phyloP scores from a whole-genome alignment of 35 echinoderm and acorn worm species.

The Lytechinus pictus region DNA sequence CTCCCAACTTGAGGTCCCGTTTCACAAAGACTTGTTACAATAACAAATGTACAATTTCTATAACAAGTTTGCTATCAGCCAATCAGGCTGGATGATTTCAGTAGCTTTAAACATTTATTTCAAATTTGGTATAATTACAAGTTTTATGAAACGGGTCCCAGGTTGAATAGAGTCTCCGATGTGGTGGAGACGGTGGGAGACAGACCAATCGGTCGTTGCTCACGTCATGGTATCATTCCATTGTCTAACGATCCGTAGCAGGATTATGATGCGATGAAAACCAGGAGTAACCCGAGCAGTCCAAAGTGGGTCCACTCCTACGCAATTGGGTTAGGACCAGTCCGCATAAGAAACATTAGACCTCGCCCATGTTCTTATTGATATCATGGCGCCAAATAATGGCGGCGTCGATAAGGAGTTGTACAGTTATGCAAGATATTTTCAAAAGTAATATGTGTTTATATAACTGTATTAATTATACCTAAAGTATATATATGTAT shows the following conservation, averaged over 20 bases:
- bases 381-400: not conserved
- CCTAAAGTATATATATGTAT: no score
- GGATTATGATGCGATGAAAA: conserved; percentile 51
- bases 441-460: not conserved
- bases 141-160: not conserved
- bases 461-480: not conserved
- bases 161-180: conserved; percentile 9
- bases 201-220: conserved; percentile 27
- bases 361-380: not conserved
- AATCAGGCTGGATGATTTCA: no score
- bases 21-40: no score
- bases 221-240: conserved; percentile 51
- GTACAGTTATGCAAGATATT: no score
- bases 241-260: conserved; percentile 45
- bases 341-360: not conserved
- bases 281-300: conserved; percentile 24
- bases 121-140: no score
- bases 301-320: conserved; percentile 29
- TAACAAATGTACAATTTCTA: no score
- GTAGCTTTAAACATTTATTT: no score
- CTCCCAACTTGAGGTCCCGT: no score
- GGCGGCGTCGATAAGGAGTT: not conserved
- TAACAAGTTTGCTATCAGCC: no score
- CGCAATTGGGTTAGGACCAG: not conserved
- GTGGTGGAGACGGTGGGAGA: conserved; percentile 9